Base-by-base conservation (phyloP, 2,113 vertebrate species). In the Scolopax mira region DNA sequence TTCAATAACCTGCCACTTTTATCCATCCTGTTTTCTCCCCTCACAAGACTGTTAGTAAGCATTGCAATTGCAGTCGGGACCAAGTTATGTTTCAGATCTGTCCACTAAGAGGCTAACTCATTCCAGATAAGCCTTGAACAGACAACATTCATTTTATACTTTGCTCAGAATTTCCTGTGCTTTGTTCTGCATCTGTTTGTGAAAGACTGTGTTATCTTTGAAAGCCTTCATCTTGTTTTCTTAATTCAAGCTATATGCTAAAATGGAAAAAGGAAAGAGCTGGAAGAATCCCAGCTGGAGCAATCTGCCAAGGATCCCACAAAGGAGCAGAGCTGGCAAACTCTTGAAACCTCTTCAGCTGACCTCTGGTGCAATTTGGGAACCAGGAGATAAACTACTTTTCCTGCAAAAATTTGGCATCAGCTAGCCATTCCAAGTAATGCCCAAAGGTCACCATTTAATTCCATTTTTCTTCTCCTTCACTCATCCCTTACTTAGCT, bases 261-360 rank as follows among this genome's bases (percentile, higher is more conserved):
- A 88, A 96, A 78, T 94, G 83, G 88, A 71, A 92, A 95, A 88
- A 90, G 87, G 91, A 84, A 92, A 90, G 81, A 96, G 94, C 89
- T 98, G 96, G 96, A 97, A 97, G 89, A 65, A 94, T 88, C 95
- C 95, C 97, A 96, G 95, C 92, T 96, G 95, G 93, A 97, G 90
- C 93, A 96, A 54, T 94, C 62, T 92, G 92, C 72, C 73, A 83
- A 42, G 89, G 94, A 95, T 96, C 70, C 86, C 95, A 69, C 75
- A 60, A 93, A 88, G 94, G 80, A 33, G 74, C 88, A 70, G 93
- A 93, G 74, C 84, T 97, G 96, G 96, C 96, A 96, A 46, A 85
- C 83, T 92, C 88, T 66, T 88, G 72, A 67, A 88, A 74, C 77
- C 82, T 95, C 75, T 89, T 85, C 77, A 90, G 57, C 67, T 96